These are phyloP conservation scores for Clytia hemisphaerica DNA, from an alignment of 30 jellyfish, hydroid and myxozoan genomes.

Conservation along the genomic window DNA sequence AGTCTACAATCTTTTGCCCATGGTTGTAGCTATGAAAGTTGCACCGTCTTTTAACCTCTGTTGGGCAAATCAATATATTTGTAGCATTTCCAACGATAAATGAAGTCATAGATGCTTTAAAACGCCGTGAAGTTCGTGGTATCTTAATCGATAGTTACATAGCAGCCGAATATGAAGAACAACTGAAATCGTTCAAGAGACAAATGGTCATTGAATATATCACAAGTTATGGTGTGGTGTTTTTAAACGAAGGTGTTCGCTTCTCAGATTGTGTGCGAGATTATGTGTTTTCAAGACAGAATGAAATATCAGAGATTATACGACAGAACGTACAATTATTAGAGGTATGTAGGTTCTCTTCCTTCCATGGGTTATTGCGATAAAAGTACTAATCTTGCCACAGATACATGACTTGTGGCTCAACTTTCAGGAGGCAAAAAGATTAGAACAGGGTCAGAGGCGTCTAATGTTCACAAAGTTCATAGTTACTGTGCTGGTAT, in stretches of 20 bases:
- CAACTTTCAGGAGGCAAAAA: too few species aligned
- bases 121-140: not conserved
- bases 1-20: too few species aligned
- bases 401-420: too few species aligned
- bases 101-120: conserved; percentile 9
- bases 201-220: not conserved
- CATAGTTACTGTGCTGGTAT: too few species aligned
- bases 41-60: too few species aligned
- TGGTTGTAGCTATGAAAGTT: too few species aligned
- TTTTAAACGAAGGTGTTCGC: not conserved
- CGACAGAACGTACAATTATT: not conserved
- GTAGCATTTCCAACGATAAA: conserved; percentile 4
- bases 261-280: not conserved
- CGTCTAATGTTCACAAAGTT: too few species aligned
- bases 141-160: not conserved
- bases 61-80: not conserved
- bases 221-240: conserved; percentile 5
- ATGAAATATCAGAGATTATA: not conserved
- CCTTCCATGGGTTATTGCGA: too few species aligned
- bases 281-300: conserved; percentile 13
- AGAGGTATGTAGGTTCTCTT: not conserved
- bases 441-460: too few species aligned
- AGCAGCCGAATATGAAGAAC: conserved; percentile 14
- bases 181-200: not conserved
- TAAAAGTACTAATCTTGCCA: too few species aligned